These are phyloP conservation scores for Hyperopisus bebe DNA, from an alignment of 2,113 vertebrate species.

Conservation along the genomic window DNA sequence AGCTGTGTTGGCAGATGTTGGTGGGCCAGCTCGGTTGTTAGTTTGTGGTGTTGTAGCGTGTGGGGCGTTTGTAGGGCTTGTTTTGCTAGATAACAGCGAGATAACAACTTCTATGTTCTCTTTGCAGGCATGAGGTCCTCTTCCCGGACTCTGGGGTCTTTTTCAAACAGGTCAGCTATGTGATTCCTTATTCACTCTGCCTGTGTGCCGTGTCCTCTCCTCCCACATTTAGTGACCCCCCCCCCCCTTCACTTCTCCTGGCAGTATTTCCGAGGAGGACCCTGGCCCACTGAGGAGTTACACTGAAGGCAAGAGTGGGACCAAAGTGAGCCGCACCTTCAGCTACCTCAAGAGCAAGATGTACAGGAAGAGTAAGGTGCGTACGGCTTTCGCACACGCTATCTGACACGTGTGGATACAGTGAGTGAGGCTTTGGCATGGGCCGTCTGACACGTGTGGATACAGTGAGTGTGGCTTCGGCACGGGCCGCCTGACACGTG, in stretches of 20 bases:
- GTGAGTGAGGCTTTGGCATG: conserved; percentile 45
- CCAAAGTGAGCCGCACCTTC: conserved; percentile 88
- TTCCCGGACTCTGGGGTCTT: conserved; percentile 46
- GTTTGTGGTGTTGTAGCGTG: background rate
- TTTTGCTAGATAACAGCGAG: background rate
- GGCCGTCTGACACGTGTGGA: background rate
- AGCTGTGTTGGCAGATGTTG: background rate
- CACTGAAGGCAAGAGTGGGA: conserved; percentile 65
- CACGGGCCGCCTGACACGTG: background rate
- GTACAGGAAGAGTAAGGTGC: conserved; percentile 86
- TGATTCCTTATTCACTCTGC: background rate
- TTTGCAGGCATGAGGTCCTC: conserved; percentile 60
- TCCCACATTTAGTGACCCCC: background rate
- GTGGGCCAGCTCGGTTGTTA: background rate
- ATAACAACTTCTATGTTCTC: conserved; percentile 25
- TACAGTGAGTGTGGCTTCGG: conserved; percentile 48
- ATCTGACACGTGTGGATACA: background rate
- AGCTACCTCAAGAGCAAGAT: conserved; percentile 94
- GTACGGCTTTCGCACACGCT: background rate
- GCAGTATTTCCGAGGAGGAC: conserved; percentile 80
- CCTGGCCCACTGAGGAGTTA: conserved; percentile 64
- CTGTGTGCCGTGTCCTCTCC: background rate
- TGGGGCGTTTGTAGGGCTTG: background rate
- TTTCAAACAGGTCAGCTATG: conserved; percentile 69
- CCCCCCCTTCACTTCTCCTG: conserved; percentile 4